Evolutionary conservation across 2,113 vertebrate genomes (phyloP).

Genomic region (Herpailurus yagouaroundi): DNA sequence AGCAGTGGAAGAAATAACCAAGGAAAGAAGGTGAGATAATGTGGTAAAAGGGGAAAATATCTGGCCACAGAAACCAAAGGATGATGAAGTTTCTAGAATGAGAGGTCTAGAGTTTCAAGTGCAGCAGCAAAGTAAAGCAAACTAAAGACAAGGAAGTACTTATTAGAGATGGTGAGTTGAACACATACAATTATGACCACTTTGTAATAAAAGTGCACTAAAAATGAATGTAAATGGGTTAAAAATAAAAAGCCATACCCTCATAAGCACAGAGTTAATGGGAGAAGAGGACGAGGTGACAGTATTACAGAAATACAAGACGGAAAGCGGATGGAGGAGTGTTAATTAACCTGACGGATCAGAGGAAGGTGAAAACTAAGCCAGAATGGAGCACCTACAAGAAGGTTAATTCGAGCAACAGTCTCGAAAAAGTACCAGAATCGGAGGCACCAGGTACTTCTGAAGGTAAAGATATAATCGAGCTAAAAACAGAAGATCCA

Average conservation of each 20-base stretch:
- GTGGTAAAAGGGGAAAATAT: not conserved
- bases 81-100: not conserved
- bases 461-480: not conserved
- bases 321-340: not conserved
- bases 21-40: not conserved
- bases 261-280: not conserved
- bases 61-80: not conserved
- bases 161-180: not conserved
- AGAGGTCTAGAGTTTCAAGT: not conserved
- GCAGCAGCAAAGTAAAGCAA: not conserved
- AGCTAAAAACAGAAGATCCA: not conserved
- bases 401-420: not conserved
- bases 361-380: not conserved
- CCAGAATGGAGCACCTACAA: not conserved
- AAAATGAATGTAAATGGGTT: not conserved
- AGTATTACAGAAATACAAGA: not conserved
- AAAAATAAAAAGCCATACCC: not conserved
- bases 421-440: not conserved
- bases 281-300: not conserved
- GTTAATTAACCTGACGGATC: not conserved
- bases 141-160: not conserved
- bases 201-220: not conserved
- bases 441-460: not conserved
- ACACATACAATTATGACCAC: not conserved
- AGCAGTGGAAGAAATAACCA: not conserved